Percentiles rank a stretch among this genome's conserved stretches.
Conservation (phyloP, 2,113 vertebrate genomes). For the Crotalus helleri region DNA sequence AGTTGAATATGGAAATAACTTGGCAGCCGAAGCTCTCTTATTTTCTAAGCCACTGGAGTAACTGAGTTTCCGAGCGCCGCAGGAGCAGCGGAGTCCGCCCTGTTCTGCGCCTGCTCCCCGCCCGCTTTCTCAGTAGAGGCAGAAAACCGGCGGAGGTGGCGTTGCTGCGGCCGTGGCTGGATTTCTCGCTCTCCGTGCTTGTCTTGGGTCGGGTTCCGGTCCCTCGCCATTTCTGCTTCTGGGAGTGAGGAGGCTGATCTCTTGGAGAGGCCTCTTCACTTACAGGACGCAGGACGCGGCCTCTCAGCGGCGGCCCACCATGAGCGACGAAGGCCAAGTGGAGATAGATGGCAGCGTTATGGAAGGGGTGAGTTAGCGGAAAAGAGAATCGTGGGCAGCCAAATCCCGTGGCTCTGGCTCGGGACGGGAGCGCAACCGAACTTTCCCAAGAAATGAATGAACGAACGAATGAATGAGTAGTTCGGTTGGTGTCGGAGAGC, state of each 20-base stretch:
- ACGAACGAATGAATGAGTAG: neutral
- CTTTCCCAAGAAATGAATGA: no score
- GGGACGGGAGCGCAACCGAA: neutral
- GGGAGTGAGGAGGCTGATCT: neutral
- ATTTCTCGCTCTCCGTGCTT: neutral
- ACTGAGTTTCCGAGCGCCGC: neutral
- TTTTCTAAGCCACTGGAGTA: neutral
- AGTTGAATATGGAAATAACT: neutral
- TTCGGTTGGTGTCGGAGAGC: neutral
- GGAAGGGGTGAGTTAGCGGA: constrained; percentile 85
- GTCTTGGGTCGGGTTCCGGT: neutral
- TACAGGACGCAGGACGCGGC: neutral
- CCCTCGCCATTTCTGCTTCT: neutral
- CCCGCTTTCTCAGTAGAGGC: neutral
- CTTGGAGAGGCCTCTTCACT: neutral
- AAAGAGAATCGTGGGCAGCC: neutral
- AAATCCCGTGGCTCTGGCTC: no score
- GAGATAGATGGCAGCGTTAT: constrained; percentile 90
- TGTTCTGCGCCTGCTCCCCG: constrained; percentile 40
- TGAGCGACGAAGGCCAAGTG: constrained; percentile 60
- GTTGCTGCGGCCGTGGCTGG: neutral
- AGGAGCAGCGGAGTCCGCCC: neutral
- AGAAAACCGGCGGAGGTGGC: neutral
- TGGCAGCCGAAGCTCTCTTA: no score
- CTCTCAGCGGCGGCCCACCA: neutral